Evolutionary conservation across 2,113 vertebrate species (phyloP).

Genomic region (human): GRCh38 chr20:38077501-38078000

Average conservation of each 20-base stretch:
- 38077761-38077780: not conserved
- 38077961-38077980: too few species aligned
- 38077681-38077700: not conserved
- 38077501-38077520: not conserved
- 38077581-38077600: not conserved
- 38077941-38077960: too few species aligned
- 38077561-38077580: not conserved
- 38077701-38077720: not conserved
- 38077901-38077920: too few species aligned
- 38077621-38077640: not conserved
- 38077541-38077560: not conserved
- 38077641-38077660: not conserved
- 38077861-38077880: not conserved
- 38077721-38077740: not conserved
- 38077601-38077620: not conserved
- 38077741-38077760: not conserved
- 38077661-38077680: not conserved
- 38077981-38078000: too few species aligned
- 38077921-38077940: too few species aligned
- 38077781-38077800: not conserved
- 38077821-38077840: not conserved
- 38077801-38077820: not conserved
- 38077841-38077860: not conserved
- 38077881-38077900: not conserved
- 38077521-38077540: not conserved